Evolutionary conservation across 2,797 vertebrate species (phyloP).

Genomic region (Octomys mimax): DNA sequence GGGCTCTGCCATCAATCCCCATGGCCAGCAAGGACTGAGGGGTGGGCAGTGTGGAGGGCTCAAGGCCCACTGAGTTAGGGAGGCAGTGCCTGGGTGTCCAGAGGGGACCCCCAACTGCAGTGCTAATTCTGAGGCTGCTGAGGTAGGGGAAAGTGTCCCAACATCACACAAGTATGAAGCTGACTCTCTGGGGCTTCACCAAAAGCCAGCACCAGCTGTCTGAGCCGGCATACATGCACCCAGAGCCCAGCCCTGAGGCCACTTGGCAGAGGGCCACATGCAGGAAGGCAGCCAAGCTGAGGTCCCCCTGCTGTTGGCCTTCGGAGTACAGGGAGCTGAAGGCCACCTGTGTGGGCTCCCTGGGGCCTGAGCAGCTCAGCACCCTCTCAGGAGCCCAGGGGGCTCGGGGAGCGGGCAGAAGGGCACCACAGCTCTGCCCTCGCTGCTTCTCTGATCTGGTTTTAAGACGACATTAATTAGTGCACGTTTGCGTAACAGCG

Average conservation of each 20-base stretch:
- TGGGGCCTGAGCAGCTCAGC: not conserved
- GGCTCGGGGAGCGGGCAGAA: not conserved
- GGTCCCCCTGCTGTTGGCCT: not conserved
- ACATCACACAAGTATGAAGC: too few species aligned
- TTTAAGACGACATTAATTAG: not conserved
- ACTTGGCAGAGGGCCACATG: rapidly evolving
- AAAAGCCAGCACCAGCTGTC: not conserved
- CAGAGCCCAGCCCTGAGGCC: not conserved
- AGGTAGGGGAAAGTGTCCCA: not conserved
- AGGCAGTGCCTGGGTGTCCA: not conserved
- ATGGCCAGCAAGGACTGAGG: not conserved
- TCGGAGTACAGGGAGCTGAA: too few species aligned
- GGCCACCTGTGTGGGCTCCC: too few species aligned
- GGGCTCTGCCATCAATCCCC: not conserved
- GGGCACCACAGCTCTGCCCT: not conserved
- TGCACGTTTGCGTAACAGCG: not conserved
- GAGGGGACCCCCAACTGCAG: too few species aligned
- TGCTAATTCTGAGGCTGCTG: not conserved
- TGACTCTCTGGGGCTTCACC: not conserved
- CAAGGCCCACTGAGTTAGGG: not conserved
- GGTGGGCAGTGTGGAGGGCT: too few species aligned
- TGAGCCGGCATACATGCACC: not conserved
- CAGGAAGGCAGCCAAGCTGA: rapidly evolving
- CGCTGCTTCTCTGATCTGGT: not conserved
- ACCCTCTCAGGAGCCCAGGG: not conserved